Base-by-base conservation (phyloP, 2,888 invertebrate genomes). In the Drosophila ustulata region DNA sequence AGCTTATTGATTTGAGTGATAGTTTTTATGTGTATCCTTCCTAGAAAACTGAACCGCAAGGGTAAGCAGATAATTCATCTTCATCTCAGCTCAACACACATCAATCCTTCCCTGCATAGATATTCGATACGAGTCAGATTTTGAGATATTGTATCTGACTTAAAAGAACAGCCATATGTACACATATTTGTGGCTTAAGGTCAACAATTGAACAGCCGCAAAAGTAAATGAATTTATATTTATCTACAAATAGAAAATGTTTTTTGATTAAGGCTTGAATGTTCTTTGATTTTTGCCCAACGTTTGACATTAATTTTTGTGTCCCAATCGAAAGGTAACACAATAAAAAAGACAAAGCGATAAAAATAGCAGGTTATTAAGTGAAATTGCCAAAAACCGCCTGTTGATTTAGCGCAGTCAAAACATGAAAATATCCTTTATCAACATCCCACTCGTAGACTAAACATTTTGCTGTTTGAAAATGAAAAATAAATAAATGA, bases 1-100 rank as follows among this genome's bases (percentile, higher is more conserved):
- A 64, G 68, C 64, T 71, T 73, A 77, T 79, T 66, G 79, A 77
- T 79, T 81, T 69, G 66, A 69, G 71, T 63, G 59, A 64, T 75
- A 69, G 80, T 71, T 72, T 63, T 66, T 67, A 66, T 52, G 43
- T 46, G 52, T 11, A 25, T 61, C 47, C 37, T 30, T 47, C 46
- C 26, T 26, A 26, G 37, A 55, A 18, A 18, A 50, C 34, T 9
- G 34, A 47, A 67, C 32, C 46, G 39, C 58, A 43, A 59, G 72
- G 55, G 41, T 51, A 50, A 53, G 57, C 61, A 73, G 18, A 51
- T 63, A 52, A 59, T 68, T 52, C 51, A 64, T 68, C 39, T 59
- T 59, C 62, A 47, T 53, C 53, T 66, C 66, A 47, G 46, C 52
- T 55, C 50, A 46, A 7, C 28, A 26, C 43, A 6, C 34, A 28